Evolutionary conservation across 1,140 invertebrate species (phyloP).

Genomic region (Leguminivora glycinivorella): DNA sequence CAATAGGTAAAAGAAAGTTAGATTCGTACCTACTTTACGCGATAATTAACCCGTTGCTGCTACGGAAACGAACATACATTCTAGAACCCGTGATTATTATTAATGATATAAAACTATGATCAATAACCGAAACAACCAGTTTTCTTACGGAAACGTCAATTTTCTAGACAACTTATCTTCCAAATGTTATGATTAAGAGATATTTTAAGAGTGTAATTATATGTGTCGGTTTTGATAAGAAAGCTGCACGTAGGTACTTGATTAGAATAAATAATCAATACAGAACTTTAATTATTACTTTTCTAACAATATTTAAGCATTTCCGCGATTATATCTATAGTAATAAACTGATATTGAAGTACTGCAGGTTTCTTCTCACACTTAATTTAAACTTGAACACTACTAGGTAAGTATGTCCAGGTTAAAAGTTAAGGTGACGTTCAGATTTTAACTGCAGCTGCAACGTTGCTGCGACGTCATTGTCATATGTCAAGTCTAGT

Average conservation of each 20-base stretch:
- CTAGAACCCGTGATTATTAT: slow-evolving; percentile 5
- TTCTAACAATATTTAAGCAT: not conserved
- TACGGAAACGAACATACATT: not conserved
- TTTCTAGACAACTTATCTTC: slow-evolving; percentile 2
- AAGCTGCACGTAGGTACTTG: not conserved
- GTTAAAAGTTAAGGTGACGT: too few species aligned
- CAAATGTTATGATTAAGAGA: slow-evolving; percentile 14
- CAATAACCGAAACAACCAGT: slow-evolving; percentile 7
- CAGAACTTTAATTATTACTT: not conserved
- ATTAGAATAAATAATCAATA: not conserved
- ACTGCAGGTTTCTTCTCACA: not conserved
- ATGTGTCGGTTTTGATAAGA: not conserved
- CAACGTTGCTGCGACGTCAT: too few species aligned
- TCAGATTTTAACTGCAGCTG: too few species aligned
- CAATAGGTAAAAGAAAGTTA: not conserved
- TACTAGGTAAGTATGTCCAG: too few species aligned
- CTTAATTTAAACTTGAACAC: not conserved
- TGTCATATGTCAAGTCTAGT: too few species aligned
- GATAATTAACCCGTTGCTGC: not conserved
- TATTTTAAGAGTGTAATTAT: not conserved
- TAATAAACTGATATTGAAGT: too few species aligned
- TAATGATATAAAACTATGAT: slow-evolving; percentile 2
- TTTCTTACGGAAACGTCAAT: slow-evolving; percentile 1
- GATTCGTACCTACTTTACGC: not conserved
- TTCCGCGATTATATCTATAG: not conserved